phyloP scores from a whole-genome alignment of 2,888 invertebrate species.

The Epirrhoe tristata region DNA sequence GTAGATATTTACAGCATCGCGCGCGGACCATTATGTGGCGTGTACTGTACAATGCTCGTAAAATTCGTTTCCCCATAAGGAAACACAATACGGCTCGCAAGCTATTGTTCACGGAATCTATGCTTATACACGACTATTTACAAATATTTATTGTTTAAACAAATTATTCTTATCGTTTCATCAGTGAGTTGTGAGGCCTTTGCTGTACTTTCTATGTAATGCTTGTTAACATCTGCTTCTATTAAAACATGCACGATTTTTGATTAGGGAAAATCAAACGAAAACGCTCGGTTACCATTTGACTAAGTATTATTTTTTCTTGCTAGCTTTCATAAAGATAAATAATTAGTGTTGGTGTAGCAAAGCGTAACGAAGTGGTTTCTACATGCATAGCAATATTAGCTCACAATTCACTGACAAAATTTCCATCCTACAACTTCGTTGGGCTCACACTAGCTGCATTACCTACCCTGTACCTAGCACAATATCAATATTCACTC shows the following conservation, averaged over 20 bases:
- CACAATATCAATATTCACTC: slow-evolving; percentile 61
- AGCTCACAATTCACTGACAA: slow-evolving; percentile 43
- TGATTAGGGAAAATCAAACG: background rate
- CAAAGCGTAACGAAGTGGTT: background rate
- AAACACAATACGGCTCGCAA: slow-evolving; percentile 29
- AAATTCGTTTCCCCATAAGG: slow-evolving; percentile 32
- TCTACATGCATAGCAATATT: background rate
- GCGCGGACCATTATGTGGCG: slow-evolving; percentile 37
- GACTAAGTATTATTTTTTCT: background rate
- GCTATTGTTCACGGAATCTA: slow-evolving; percentile 38
- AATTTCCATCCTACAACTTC: slow-evolving; percentile 49
- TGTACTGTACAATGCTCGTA: slow-evolving; percentile 28
- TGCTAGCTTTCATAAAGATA: background rate
- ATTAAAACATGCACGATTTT: background rate
- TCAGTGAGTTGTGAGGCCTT: slow-evolving; percentile 44
- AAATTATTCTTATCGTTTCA: slow-evolving; percentile 44
- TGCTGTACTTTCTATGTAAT: slow-evolving; percentile 10
- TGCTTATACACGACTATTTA: slow-evolving; percentile 39
- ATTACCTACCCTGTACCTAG: slow-evolving; percentile 75
- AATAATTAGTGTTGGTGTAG: background rate
- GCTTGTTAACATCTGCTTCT: slow-evolving; percentile 15
- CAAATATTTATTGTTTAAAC: slow-evolving; percentile 41
- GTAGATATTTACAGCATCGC: slow-evolving; percentile 24
- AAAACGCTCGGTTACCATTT: slow-evolving; percentile 8
- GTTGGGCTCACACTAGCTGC: slow-evolving; percentile 73